Conservation (phyloP, 2,888 invertebrate species). For the Kryphioiulus occultus region DNA sequence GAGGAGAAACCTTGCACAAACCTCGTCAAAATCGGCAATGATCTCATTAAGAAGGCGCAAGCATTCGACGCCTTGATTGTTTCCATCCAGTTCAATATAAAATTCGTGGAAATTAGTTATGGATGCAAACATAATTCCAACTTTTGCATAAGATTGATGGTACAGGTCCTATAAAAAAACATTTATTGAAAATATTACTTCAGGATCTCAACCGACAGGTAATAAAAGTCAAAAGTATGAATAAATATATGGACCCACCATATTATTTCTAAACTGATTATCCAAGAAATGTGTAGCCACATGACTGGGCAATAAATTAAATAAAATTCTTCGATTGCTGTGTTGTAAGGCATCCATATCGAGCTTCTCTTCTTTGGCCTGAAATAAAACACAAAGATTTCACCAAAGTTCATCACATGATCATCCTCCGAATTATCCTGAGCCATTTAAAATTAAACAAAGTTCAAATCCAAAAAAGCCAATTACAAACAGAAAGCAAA, state of each 20-base stretch:
- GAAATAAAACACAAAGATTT: slow-evolving; percentile 45
- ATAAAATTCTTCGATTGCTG: slow-evolving; percentile 82
- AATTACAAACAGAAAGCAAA: not conserved
- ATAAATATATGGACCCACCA: slow-evolving; percentile 67
- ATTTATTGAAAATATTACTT: not conserved
- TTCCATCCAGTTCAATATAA: slow-evolving; percentile 90
- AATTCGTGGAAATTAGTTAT: slow-evolving; percentile 95
- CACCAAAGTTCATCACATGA: not conserved
- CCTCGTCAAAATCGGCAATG: slow-evolving; percentile 93
- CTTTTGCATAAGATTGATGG: slow-evolving; percentile 89
- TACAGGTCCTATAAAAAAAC: slow-evolving; percentile 77
- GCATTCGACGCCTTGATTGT: slow-evolving; percentile 91
- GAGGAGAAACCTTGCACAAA: slow-evolving; percentile 58
- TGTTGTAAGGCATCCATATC: slow-evolving; percentile 93
- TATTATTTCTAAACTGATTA: slow-evolving; percentile 85
- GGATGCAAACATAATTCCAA: slow-evolving; percentile 90
- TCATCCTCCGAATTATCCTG: not conserved
- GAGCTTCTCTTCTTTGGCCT: slow-evolving; percentile 88
- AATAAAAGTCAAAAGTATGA: not conserved
- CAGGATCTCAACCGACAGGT: not conserved
- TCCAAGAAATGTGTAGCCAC: slow-evolving; percentile 92
- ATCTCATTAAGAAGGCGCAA: slow-evolving; percentile 87
- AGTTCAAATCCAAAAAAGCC: not conserved
- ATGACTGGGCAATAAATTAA: slow-evolving; percentile 88
- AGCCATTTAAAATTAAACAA: not conserved